phyloP scores from a whole-genome alignment of 2,888 invertebrate genomes.

The Scelioninae gen. 2 region DNA sequence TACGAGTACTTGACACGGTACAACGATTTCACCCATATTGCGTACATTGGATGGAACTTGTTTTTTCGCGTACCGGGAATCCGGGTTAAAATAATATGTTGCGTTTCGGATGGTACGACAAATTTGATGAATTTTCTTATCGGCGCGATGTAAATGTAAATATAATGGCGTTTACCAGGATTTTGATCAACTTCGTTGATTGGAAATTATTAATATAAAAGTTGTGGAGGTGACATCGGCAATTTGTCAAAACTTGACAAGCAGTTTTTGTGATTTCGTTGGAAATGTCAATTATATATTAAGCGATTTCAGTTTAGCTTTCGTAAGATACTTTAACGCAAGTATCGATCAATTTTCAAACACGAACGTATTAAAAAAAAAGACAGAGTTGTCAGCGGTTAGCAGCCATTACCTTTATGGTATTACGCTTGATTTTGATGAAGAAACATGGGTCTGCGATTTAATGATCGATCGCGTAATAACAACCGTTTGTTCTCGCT shows the following conservation, averaged over 20 bases:
- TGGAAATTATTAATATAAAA: too few species aligned
- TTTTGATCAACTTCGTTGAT: too few species aligned
- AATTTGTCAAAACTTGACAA: conserved; percentile 27
- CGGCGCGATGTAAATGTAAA: too few species aligned
- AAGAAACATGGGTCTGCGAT: conserved; percentile 24
- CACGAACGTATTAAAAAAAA: conserved; percentile 15
- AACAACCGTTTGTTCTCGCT: conserved; percentile 27
- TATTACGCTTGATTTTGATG: conserved; percentile 46
- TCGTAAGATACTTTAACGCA: conserved; percentile 21
- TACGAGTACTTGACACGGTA: too few species aligned
- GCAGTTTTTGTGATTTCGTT: not conserved
- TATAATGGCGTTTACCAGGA: too few species aligned
- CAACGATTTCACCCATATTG: too few species aligned
- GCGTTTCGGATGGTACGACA: too few species aligned
- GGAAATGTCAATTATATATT: conserved; percentile 37
- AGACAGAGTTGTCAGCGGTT: conserved; percentile 25
- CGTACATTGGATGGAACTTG: too few species aligned
- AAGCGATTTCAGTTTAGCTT: conserved; percentile 32
- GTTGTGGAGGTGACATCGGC: conserved; percentile 6
- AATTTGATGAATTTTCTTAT: too few species aligned
- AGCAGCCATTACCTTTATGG: conserved; percentile 43
- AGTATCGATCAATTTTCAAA: conserved; percentile 37
- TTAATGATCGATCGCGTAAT: conserved; percentile 42
- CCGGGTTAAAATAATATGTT: too few species aligned
- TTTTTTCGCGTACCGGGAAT: too few species aligned